Base-by-base conservation (phyloP, 2,797 vertebrate species). In the Sebastes glaucus region DNA sequence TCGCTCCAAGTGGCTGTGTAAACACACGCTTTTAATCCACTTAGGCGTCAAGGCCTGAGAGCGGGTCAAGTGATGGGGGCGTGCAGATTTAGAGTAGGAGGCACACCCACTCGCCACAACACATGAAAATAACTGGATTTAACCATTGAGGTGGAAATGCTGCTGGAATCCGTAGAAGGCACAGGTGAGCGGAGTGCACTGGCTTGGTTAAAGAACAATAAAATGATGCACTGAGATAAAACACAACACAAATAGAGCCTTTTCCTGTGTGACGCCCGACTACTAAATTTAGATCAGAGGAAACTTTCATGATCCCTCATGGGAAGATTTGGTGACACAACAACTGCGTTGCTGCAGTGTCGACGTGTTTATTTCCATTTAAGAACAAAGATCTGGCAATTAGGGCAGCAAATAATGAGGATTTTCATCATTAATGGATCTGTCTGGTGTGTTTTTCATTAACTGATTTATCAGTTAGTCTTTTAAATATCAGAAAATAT, bases 1-100 rank as follows among this genome's bases (percentile, higher is more conserved):
- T 70, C 8, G 35, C 64, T 90, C 78, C 67, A 79, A 82, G 81
- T 68, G 74, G 79, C 78, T 81, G 87, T 77, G 86, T 84, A 88
- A 92, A 94, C 88, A 89, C 86, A 84, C 16, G 28, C 69, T 75
- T 80, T 77, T 91, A 92, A 93, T 93, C 92, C 90, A 89, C 82
- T 89, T 85, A 87, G 28, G 71, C 68, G 46, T 38, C 53, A 5
- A 11, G 49, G 73, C 63, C 77, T 11, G 53, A 67, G 87, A 86
- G 79, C 78, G 18, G 85, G 88, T 90, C 88, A 88, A 88, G 80
- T 69, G 86, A 80, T 81, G 78, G 80, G 80, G 77, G 76, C 18
- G 6, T 20, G 33, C 56, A 42, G 69, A 79, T 85, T 87, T 77
- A 67, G 53, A 74, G 70, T 1, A 25, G 55, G 66, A 63, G 61